Conservation (phyloP, 2,888 invertebrate genomes). For the Acanthococcus lagerstroemiae region DNA sequence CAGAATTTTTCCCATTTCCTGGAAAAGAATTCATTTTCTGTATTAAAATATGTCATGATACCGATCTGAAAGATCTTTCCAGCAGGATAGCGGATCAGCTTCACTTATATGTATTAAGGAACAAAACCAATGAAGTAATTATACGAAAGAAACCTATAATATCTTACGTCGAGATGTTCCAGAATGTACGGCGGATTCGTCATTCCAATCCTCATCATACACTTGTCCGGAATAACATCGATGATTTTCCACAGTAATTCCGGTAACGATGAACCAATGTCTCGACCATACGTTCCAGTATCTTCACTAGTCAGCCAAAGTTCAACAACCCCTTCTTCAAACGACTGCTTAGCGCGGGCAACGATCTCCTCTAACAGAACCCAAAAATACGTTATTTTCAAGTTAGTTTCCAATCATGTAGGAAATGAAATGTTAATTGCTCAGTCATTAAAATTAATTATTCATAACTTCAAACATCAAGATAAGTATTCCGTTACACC, state of each 20-base stretch:
- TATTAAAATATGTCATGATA: too few relatives aligned
- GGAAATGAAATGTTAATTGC: too few relatives aligned
- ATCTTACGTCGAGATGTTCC: slow-evolving; percentile 67
- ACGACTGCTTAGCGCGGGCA: slow-evolving; percentile 73
- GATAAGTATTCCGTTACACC: too few relatives aligned
- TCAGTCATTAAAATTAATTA: too few relatives aligned
- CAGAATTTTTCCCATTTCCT: slow-evolving; percentile 76
- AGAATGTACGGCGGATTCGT: slow-evolving; percentile 98
- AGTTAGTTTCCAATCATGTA: too few relatives aligned
- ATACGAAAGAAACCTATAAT: too few relatives aligned
- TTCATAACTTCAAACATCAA: too few relatives aligned
- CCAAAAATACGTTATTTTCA: too few relatives aligned
- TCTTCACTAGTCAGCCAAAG: slow-evolving; percentile 98
- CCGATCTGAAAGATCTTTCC: too few relatives aligned
- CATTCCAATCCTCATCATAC: slow-evolving; percentile 85
- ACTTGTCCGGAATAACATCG: slow-evolving; percentile 60
- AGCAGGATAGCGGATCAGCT: too few relatives aligned
- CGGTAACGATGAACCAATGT: slow-evolving; percentile 80
- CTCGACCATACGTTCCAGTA: slow-evolving; percentile 93
- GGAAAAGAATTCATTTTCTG: too few relatives aligned
- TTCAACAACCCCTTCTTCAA: slow-evolving; percentile 85
- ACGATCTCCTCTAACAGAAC: slow-evolving; percentile 74
- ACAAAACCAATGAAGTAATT: too few relatives aligned
- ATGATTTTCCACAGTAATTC: slow-evolving; percentile 77
- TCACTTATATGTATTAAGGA: not conserved